Conservation (phyloP, 2,888 invertebrate genomes). For the Sabatieria punctata region DNA sequence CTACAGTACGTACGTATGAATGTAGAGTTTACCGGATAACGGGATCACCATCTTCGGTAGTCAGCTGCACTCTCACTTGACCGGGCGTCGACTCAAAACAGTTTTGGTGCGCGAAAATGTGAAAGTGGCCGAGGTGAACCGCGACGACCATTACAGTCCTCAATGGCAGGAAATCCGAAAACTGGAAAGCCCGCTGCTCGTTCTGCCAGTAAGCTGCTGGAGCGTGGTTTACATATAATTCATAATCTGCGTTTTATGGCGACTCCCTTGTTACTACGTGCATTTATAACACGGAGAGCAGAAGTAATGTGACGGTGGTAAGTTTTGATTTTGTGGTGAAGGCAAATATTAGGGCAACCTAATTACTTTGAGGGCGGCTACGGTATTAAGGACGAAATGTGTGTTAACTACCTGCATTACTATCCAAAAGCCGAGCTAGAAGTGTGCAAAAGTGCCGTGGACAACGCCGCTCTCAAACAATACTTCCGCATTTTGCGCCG, state of each 20-base stretch:
- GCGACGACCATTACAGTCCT: slow-evolving; percentile 85
- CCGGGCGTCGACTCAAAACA: slow-evolving; percentile 65
- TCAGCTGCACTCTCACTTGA: slow-evolving; percentile 88
- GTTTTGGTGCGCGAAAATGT: slow-evolving; percentile 62
- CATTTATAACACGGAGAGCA: slow-evolving; percentile 72
- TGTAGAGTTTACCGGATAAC: slow-evolving; percentile 43
- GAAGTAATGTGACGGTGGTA: no score
- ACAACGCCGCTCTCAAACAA: no score
- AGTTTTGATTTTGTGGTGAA: no score
- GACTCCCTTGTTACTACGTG: slow-evolving; percentile 83
- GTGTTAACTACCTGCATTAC: slow-evolving; percentile 94
- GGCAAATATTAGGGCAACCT: no score
- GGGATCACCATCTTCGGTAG: slow-evolving; percentile 87
- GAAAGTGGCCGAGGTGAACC: slow-evolving; percentile 65
- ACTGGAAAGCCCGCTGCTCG: slow-evolving; percentile 55
- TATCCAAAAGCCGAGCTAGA: slow-evolving; percentile 75
- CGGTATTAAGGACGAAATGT: slow-evolving; percentile 95
- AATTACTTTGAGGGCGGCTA: slow-evolving; percentile 90
- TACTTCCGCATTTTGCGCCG: no score
- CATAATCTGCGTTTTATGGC: slow-evolving; percentile 46
- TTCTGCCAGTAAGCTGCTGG: slow-evolving; percentile 70
- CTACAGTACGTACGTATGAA: no score
- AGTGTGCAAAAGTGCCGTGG: slow-evolving; percentile 84
- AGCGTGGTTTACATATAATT: no score
- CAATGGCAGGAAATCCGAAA: slow-evolving; percentile 93